A percentile compares a stretch with the other conserved stretches of the same genome.
phyloP scores from a whole-genome alignment of 1,140 invertebrate species.

The Bombyx mandarina region DNA sequence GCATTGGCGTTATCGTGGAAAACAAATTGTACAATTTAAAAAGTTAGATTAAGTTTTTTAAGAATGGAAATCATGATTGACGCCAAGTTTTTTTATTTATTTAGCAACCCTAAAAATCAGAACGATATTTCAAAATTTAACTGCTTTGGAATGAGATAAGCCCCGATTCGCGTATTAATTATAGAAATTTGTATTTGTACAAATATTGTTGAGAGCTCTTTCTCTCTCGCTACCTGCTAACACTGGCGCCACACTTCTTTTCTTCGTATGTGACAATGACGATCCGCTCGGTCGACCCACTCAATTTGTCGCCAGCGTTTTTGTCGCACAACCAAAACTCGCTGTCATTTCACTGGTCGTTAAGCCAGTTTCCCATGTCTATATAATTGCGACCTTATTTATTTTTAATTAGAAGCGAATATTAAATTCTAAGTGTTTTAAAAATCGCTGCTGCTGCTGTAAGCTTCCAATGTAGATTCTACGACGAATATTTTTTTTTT shows the following conservation, averaged over 20 bases:
- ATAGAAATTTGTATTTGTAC: no score
- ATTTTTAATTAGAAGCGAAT: no score
- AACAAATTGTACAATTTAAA: not conserved
- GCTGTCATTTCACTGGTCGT: slow-evolving; percentile 31
- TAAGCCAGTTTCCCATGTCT: slow-evolving; percentile 12
- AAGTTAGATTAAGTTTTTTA: not conserved
- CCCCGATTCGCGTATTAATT: no score
- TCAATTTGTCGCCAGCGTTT: slow-evolving; percentile 44
- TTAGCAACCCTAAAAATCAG: not conserved
- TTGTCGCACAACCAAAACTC: slow-evolving; percentile 28
- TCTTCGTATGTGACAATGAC: slow-evolving; percentile 39
- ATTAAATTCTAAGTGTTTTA: no score
- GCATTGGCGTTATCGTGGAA: not conserved
- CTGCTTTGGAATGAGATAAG: not conserved
- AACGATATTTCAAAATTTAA: not conserved
- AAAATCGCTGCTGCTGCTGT: no score
- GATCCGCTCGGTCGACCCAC: slow-evolving; percentile 12
- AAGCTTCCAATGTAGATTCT: no score
- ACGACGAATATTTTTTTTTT: no score
- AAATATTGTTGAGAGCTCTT: no score
- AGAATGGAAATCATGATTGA: not conserved
- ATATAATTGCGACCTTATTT: no score
- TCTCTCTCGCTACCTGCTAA: slow-evolving; percentile 2
- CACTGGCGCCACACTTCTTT: slow-evolving; percentile 21
- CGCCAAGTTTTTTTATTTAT: not conserved